Evolutionary conservation across 92 coral and sea anemone species (phyloP).

Genomic region (Heteractis magnifica): DNA sequence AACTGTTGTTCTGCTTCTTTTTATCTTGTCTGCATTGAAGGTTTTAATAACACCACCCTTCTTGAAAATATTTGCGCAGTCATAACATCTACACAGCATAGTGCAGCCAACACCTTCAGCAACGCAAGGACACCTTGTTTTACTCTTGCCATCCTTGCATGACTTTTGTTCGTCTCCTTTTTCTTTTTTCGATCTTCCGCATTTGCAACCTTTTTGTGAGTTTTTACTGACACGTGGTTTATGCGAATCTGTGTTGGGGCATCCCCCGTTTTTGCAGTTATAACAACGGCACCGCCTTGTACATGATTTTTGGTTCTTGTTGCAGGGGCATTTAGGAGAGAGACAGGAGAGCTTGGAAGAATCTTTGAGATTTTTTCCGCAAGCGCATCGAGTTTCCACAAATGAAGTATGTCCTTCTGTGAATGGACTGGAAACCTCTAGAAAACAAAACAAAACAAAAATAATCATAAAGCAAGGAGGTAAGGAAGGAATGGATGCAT

Average conservation of each 20-base stretch:
- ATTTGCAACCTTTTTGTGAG: slow-evolving; percentile 9
- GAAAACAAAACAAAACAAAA: too few species aligned
- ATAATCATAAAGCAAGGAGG: too few species aligned
- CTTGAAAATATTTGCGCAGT: slow-evolving; percentile 40
- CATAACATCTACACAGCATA: slow-evolving; percentile 31
- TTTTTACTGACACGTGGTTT: neutral
- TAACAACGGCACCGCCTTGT: slow-evolving; percentile 40
- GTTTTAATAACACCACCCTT: slow-evolving; percentile 17
- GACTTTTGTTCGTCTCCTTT: slow-evolving; percentile 1
- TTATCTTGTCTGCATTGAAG: neutral
- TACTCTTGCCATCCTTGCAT: slow-evolving; percentile 44
- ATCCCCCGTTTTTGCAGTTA: slow-evolving; percentile 15
- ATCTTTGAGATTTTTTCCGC: slow-evolving; percentile 28
- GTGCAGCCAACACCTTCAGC: slow-evolving; percentile 29
- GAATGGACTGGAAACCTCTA: too few species aligned
- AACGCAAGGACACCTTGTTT: slow-evolving; percentile 43
- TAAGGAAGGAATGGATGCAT: too few species aligned
- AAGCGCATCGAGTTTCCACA: slow-evolving; percentile 18
- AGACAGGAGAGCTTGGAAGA: slow-evolving; percentile 22
- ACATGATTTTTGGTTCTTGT: slow-evolving; percentile 13
- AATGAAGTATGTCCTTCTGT: too few species aligned
- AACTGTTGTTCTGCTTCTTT: slow-evolving; percentile 40
- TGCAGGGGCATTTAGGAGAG: slow-evolving; percentile 33
- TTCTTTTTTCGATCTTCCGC: slow-evolving; percentile 6
- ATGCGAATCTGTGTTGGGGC: neutral